phyloP scores from a whole-genome alignment of 2,888 invertebrate genomes.

The Sacculina carcini region DNA sequence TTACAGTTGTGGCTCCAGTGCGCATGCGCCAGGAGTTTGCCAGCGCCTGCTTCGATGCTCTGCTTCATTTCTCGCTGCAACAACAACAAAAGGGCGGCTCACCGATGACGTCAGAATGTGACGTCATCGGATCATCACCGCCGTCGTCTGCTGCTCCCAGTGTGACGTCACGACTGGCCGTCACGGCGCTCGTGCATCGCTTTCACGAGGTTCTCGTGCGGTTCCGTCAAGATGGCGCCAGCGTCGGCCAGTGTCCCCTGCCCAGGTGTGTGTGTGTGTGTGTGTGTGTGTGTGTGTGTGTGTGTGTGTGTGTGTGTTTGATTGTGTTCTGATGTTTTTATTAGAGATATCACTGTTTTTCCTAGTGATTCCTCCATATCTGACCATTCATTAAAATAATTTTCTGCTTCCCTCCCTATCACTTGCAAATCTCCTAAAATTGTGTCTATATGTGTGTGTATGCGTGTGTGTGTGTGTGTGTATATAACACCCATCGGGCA shows the following conservation, averaged over 20 bases:
- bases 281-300: neutral
- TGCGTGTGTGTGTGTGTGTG: no score
- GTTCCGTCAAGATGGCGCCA: slow-evolving; percentile 56
- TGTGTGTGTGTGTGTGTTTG: neutral
- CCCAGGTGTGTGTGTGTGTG: slow-evolving; percentile 32
- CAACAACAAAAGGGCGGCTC: no score
- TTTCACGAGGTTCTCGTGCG: slow-evolving; percentile 75
- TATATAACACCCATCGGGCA: neutral
- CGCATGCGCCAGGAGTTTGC: slow-evolving; percentile 80
- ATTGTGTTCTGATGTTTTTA: no score
- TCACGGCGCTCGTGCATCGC: slow-evolving; percentile 66
- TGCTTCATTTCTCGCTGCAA: slow-evolving; percentile 62
- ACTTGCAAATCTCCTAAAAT: no score
- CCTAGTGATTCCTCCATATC: no score
- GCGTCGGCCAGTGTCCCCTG: slow-evolving; percentile 57
- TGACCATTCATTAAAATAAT: no score
- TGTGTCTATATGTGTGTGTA: neutral
- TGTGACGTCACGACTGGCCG: slow-evolving; percentile 35
- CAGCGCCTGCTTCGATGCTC: slow-evolving; percentile 80
- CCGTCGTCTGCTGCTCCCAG: slow-evolving; percentile 19
- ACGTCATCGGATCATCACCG: neutral
- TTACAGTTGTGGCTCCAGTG: slow-evolving; percentile 44
- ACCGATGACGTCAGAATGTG: no score
- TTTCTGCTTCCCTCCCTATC: no score
- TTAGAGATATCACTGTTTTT: no score